phyloP scores from a whole-genome alignment of 2,113 vertebrate genomes.

The Pseudopipra pipra region DNA sequence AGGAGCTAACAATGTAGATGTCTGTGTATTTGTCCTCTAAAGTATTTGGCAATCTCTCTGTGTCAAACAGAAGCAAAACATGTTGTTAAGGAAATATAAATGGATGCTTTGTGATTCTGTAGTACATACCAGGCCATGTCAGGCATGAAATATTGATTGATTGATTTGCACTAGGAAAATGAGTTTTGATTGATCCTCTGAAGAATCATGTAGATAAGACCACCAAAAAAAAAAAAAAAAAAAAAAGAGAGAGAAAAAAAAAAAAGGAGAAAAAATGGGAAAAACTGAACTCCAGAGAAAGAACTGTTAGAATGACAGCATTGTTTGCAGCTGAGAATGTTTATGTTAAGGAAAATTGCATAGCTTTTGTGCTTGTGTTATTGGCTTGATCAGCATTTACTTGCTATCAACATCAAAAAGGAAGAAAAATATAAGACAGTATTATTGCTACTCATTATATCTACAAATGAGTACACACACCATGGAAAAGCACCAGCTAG shows the following conservation, averaged over 20 bases:
- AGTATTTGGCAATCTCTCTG: neutral
- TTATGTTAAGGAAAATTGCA: neutral
- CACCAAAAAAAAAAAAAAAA: neutral
- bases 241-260: too few species aligned
- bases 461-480: neutral
- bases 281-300: neutral
- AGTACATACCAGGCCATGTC: neutral
- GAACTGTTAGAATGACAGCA: neutral
- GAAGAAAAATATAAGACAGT: neutral
- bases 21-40: neutral
- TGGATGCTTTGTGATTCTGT: neutral
- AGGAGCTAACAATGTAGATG: neutral
- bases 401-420: neutral
- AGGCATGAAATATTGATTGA: conserved; percentile 4
- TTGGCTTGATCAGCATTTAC: neutral
- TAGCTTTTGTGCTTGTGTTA: neutral
- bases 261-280: too few species aligned
- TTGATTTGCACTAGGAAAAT: conserved; percentile 1
- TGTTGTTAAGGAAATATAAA: conserved; percentile 5
- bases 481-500: neutral
- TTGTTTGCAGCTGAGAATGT: neutral
- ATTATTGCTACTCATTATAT: neutral
- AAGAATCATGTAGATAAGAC: neutral
- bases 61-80: conserved; percentile 10
- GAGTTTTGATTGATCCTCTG: conserved; percentile 7